Base-by-base conservation (phyloP, 1,140 invertebrate genomes). In the Dufourea novaeangliae region DNA sequence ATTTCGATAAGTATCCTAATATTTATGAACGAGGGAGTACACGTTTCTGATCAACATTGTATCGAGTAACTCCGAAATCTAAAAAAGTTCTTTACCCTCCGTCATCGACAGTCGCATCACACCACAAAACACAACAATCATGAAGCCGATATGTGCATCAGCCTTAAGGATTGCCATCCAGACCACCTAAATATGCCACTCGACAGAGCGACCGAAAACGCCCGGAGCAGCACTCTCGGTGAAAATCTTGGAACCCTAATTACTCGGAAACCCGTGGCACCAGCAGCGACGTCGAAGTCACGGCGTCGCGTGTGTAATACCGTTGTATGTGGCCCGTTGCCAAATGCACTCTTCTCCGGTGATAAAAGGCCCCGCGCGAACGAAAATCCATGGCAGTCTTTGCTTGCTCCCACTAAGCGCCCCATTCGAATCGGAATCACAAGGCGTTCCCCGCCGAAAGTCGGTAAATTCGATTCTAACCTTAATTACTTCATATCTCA, bases 231-330 rank as follows among this genome's bases (percentile, higher is more conserved):
- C n/a, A n/a, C n/a, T n/a, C n/a, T n/a, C n/a, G n/a, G n/a, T n/a
- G n/a, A n/a, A 56, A 66, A 54, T 32, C 44, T 25, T n/a, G 50
- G 46, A 74, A 67, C 41, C 52, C 63, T 67, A 75, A 75, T 75
- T 75, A 75, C 72, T 57, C 20, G 29, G 37, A 25, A 25, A 75
- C 34, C 56, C 39, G 41, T 17, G 34, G 14, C 29, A 57, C 17
- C 54, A 25, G 12, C 2, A 8, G 8, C 32, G 41, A 25, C 62
- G 44, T 41, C 8, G 20, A 54, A 12, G 52, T 64, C 41, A 10
- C 32, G 17, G 22, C 34, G 44, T 22, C 61, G 61, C 71, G 62
- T 22, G 50, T 25, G 50, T 44, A 67, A 57, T 44, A 57, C 34
- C 62, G 20, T n/a, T n/a, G n/a, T n/a, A n/a, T n/a, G 46, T 57